Evolutionary conservation across 1,140 invertebrate genomes (phyloP).

Genomic region (Stegodyphus mimosarum): DNA sequence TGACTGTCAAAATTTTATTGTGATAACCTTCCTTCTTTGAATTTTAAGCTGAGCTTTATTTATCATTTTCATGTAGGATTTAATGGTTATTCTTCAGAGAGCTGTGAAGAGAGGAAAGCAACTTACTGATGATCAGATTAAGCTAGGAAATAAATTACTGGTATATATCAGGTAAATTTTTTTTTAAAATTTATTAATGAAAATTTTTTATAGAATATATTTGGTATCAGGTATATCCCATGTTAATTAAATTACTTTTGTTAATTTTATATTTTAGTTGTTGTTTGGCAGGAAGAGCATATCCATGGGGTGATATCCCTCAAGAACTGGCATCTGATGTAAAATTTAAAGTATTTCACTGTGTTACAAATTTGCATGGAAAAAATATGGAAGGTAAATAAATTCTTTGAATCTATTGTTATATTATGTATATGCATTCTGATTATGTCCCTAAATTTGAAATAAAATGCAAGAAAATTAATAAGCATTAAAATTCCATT

Average conservation of each 20-base stretch:
- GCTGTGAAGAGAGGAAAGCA: conserved; percentile 57
- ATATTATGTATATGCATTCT: too few relatives aligned
- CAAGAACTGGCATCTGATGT: conserved; percentile 76
- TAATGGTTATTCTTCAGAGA: conserved; percentile 66
- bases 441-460: too few relatives aligned
- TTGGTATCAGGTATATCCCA: background rate
- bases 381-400: conserved; percentile 72
- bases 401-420: background rate
- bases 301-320: conserved; percentile 87
- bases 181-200: too few relatives aligned
- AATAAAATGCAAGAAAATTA: too few relatives aligned
- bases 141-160: conserved; percentile 88
- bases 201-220: too few relatives aligned
- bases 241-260: background rate
- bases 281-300: conserved; percentile 90
- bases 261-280: conserved; percentile 76
- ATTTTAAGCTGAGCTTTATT: background rate
- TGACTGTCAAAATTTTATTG: too few relatives aligned
- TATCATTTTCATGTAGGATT: conserved; percentile 35
- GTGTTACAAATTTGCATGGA: conserved; percentile 74
- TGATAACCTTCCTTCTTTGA: too few relatives aligned
- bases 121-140: conserved; percentile 62
- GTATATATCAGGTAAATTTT: conserved; percentile 77
- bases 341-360: conserved; percentile 78
- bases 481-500: too few relatives aligned